Evolutionary conservation across 2,888 invertebrate species (phyloP).

Genomic region (Scaptomyza cyrtandrae): DNA sequence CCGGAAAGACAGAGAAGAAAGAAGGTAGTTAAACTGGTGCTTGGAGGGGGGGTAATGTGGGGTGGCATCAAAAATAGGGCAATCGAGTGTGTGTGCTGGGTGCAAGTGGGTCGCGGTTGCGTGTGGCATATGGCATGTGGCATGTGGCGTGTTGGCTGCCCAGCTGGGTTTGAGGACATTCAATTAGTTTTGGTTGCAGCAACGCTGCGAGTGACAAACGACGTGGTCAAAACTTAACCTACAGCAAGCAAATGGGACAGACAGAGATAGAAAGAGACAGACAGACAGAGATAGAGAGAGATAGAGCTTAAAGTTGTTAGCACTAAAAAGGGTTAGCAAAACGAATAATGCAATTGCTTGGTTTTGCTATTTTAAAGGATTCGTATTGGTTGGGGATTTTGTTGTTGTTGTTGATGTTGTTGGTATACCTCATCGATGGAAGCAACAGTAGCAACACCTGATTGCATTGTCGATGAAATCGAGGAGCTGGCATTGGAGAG

Average conservation of each 20-base stretch:
- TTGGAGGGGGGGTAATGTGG: background rate
- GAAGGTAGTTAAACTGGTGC: background rate
- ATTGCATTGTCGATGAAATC: slow-evolving; percentile 61
- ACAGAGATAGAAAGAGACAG: background rate
- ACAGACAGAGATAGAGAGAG: background rate
- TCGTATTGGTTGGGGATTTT: background rate
- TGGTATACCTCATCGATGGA: slow-evolving; percentile 55
- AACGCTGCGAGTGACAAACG: slow-evolving; percentile 22
- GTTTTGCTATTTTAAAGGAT: background rate
- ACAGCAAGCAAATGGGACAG: slow-evolving; percentile 21
- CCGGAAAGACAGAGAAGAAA: background rate
- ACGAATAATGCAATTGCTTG: slow-evolving; percentile 29
- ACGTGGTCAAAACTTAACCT: slow-evolving; percentile 41
- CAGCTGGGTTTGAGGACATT: slow-evolving; percentile 13
- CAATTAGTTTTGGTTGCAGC: slow-evolving; percentile 10
- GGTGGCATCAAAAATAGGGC: slow-evolving; percentile 17
- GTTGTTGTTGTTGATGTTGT: slow-evolving; percentile 6
- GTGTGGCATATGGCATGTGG: slow-evolving; percentile 1
- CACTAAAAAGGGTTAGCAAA: slow-evolving; percentile 10
- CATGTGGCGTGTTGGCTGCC: slow-evolving; percentile 2
- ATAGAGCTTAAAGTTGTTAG: background rate
- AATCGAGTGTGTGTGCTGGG: slow-evolving; percentile 31
- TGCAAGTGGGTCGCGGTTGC: slow-evolving; percentile 31
- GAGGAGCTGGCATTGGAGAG: slow-evolving; percentile 79
- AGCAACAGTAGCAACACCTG: slow-evolving; percentile 8